Evolutionary conservation across 2,888 invertebrate species (phyloP).

Genomic region (Trissolcus japonicus): DNA sequence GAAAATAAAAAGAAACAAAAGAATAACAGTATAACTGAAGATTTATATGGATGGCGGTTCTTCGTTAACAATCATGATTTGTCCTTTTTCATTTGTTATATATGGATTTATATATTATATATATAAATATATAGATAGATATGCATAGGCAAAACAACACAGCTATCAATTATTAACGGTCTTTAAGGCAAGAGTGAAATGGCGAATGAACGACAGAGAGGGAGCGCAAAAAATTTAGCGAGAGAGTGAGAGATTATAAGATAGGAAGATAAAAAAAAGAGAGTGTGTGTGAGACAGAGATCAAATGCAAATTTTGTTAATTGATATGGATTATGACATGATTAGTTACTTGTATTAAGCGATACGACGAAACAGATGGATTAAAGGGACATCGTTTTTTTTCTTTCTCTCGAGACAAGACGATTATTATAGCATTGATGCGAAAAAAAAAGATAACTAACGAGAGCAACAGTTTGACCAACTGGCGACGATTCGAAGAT

Average conservation of each 20-base stretch:
- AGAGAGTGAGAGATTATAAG: constrained; percentile 22
- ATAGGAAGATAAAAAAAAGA: not conserved
- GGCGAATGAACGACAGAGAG: constrained; percentile 40
- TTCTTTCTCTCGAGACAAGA: constrained; percentile 40
- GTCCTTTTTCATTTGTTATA: constrained; percentile 52
- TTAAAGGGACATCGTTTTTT: constrained; percentile 46
- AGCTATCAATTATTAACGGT: constrained; percentile 50
- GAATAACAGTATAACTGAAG: constrained; percentile 23
- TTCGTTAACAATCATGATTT: constrained; percentile 44
- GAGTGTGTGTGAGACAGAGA: constrained; percentile 50
- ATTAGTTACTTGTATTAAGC: constrained; percentile 73
- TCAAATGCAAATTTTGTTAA: constrained; percentile 71
- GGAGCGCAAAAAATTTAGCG: constrained; percentile 30
- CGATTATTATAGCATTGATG: constrained; percentile 43
- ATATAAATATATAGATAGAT: constrained; percentile 53
- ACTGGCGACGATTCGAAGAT: constrained; percentile 56
- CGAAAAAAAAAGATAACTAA: constrained; percentile 32
- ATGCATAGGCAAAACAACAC: constrained; percentile 42
- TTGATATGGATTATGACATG: constrained; percentile 70
- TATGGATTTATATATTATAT: constrained; percentile 53
- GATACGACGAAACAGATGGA: constrained; percentile 63
- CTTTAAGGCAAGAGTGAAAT: constrained; percentile 49
- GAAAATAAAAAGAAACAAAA: constrained; percentile 21
- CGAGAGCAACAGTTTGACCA: constrained; percentile 36
- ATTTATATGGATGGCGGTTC: constrained; percentile 35